A percentile compares a stretch with the other conserved stretches of the same genome.
These are phyloP conservation scores for Doryteuthis pealeii DNA, from an alignment of 1,140 invertebrate genomes.

Conservation along the genomic window DNA sequence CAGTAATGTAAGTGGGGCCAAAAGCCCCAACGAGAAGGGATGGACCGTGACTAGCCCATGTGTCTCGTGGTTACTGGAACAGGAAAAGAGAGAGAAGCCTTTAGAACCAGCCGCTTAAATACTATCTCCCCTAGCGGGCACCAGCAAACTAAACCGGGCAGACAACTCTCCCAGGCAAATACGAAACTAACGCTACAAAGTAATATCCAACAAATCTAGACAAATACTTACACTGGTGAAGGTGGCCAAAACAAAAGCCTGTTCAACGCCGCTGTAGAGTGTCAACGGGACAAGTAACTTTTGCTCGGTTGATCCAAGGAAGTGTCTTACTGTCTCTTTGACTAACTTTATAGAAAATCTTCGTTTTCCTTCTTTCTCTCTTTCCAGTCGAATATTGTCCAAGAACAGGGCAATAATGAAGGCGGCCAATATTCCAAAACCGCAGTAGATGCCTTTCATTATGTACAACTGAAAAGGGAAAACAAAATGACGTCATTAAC, in stretches of 20 bases:
- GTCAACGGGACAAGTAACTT: constrained; percentile 92
- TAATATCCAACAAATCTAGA: not conserved
- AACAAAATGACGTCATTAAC: constrained; percentile 6
- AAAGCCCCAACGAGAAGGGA: no score
- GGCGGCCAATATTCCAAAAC: constrained; percentile 80
- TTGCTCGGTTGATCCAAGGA: constrained; percentile 75
- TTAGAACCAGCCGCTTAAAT: no score
- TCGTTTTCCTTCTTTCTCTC: constrained; percentile 27
- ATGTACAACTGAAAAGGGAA: constrained; percentile 61
- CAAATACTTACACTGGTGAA: constrained; percentile 76
- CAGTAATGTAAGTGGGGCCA: no score
- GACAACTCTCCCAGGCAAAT: no score
- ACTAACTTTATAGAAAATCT: constrained; percentile 69
- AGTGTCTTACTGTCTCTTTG: constrained; percentile 85
- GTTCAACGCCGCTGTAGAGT: constrained; percentile 95
- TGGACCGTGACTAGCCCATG: no score
- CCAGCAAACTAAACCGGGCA: no score
- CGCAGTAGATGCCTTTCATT: constrained; percentile 85
- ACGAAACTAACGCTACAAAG: no score
- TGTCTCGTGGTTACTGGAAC: no score
- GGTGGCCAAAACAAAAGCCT: constrained; percentile 92
- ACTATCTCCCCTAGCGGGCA: no score
- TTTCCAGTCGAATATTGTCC: constrained; percentile 66
- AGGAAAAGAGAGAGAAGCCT: no score
- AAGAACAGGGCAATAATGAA: constrained; percentile 83